These are phyloP conservation scores for Blastobasis lacticolella DNA, from an alignment of 2,888 invertebrate species.

Conservation along the genomic window DNA sequence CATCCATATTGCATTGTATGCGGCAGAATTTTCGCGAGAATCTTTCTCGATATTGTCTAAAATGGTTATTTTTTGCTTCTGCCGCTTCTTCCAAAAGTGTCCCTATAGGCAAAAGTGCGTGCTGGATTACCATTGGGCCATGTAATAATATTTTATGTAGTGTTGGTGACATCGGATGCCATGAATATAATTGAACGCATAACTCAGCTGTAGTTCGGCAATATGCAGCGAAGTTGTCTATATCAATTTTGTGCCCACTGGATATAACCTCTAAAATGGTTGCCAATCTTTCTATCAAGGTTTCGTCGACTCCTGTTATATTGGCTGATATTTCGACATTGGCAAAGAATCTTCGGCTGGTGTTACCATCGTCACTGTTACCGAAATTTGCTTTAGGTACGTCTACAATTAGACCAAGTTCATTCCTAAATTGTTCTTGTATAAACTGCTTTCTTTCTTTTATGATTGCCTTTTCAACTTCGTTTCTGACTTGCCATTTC, in stretches of 20 bases:
- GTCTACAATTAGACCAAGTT: not conserved
- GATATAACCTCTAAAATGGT: not conserved
- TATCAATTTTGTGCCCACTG: not conserved
- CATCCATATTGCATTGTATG: not conserved
- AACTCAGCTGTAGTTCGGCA: not conserved
- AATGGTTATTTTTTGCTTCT: conserved; percentile 9
- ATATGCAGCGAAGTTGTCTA: not conserved
- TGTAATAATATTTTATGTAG: conserved; percentile 4
- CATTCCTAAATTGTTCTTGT: not conserved
- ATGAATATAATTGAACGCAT: not conserved
- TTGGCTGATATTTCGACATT: not conserved
- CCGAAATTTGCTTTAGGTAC: not conserved
- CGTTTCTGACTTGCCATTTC: not conserved
- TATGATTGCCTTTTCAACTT: not conserved
- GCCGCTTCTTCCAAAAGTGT: conserved; percentile 10
- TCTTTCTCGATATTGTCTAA: conserved; percentile 4
- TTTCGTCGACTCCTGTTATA: not conserved
- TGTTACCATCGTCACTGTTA: not conserved
- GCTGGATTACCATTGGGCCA: conserved; percentile 5
- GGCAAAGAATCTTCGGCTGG: not conserved
- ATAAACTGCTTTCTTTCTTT: not conserved
- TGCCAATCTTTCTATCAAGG: not conserved
- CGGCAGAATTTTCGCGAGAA: conserved; percentile 3
- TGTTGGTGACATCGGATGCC: not conserved
- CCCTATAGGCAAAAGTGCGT: conserved; percentile 7